Evolutionary conservation across 2,888 invertebrate species (phyloP).

Genomic region (Loripinus fragilis): DNA sequence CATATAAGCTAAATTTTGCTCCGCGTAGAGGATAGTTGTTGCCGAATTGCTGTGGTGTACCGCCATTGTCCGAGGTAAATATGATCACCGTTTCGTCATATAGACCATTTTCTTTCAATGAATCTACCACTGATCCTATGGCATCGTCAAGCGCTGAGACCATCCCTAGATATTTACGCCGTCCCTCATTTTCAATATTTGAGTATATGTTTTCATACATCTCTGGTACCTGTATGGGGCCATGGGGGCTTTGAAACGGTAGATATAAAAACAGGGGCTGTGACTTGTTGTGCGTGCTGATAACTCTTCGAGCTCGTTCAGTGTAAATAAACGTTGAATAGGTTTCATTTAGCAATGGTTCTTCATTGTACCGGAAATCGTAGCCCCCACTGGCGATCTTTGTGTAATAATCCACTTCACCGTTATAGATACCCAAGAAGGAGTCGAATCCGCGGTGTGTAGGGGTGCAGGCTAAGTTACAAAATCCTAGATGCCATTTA

Average conservation of each 20-base stretch:
- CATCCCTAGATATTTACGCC: slow-evolving; percentile 83
- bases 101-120: slow-evolving; percentile 87
- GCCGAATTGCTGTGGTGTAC: slow-evolving; percentile 77
- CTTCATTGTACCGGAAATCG: slow-evolving; percentile 39
- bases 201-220: slow-evolving; percentile 63
- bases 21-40: slow-evolving; percentile 84
- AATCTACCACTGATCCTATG: slow-evolving; percentile 89
- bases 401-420: slow-evolving; percentile 78
- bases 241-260: slow-evolving; percentile 66
- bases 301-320: slow-evolving; percentile 63
- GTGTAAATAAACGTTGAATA: slow-evolving; percentile 53
- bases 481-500: slow-evolving; percentile 84
- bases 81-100: slow-evolving; percentile 88
- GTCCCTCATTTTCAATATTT: slow-evolving; percentile 47
- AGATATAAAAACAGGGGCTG: slow-evolving; percentile 74
- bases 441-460: slow-evolving; percentile 84
- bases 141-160: slow-evolving; percentile 92
- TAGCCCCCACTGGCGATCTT: slow-evolving; percentile 55
- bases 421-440: slow-evolving; percentile 84
- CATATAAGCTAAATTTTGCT: slow-evolving; percentile 92
- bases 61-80: slow-evolving; percentile 78
- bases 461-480: slow-evolving; percentile 83
- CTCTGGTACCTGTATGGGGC: slow-evolving; percentile 66
- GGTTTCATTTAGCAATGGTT: slow-evolving; percentile 21
- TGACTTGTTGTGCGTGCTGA: slow-evolving; percentile 64